Evolutionary conservation across 2,797 vertebrate species (phyloP), one percentile per base, ranked within the genome.

Genomic region (Phyllotis vaccarum): DNA sequence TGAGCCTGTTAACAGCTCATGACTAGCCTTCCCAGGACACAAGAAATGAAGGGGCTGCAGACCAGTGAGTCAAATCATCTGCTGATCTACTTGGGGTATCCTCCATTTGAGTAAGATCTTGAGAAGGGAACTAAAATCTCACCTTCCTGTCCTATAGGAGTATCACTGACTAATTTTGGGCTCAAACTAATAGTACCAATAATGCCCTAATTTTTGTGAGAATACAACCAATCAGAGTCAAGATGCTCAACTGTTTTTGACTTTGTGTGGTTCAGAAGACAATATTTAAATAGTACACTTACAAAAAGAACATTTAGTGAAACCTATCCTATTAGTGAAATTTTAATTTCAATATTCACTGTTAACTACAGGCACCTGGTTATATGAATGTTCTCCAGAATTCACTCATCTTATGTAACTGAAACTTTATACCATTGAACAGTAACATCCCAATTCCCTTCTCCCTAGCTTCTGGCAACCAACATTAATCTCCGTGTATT

Each of bases 41-140:
- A 16, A 76, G 31, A 75, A 79, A 85, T 46, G 54, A 6, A 19
- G 6, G 6, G 1, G 14, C 66, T 52, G 60, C 81, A 16, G n/a
- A 3, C n/a, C 56, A 56, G 60, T 2, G 8, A 14, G 2, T 52
- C 85, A 66, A 21, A 52, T 43, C 43, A 68, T 70, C 64, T n/a
- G 64, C 54, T 60, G 43, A 68, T 58, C 68, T 40, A 10, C 89
- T 89, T 70, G 16, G 31, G 22, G 34, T 10, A 22, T n/a, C 14
- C 14, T 52, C 93, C 58, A 86, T 82, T 24, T 89, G 31, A 94
- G 64, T n/a, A 93, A 66, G 78, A 78, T 34, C 19, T 82, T 83
- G 34, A 2, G 10, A 52, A 75, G 2, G 52, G 90, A 76, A 31
- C 43, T 54, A 70, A 60, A 86, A 90, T 24, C 66, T 70, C 56